Evolutionary conservation across 2,888 invertebrate species (phyloP).

Genomic region (Camponotus fellah): DNA sequence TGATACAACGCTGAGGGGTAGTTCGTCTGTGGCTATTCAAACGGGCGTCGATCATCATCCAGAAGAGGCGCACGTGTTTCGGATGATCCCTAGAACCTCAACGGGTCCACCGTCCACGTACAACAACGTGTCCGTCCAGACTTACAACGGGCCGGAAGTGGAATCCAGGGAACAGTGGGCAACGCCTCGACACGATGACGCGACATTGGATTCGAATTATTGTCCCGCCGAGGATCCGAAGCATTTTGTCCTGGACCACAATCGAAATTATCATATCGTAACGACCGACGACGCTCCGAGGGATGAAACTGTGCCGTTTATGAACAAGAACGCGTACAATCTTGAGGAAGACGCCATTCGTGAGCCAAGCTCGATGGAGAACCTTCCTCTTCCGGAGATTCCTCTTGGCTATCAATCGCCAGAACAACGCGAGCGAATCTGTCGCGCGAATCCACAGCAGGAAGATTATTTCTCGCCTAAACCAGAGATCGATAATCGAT

Average conservation of each 20-base stretch:
- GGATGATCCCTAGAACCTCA: slow-evolving; percentile 60
- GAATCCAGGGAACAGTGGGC: slow-evolving; percentile 55
- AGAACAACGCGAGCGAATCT: not conserved
- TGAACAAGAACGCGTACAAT: not conserved
- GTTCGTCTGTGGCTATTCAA: slow-evolving; percentile 69
- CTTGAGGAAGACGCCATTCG: not conserved
- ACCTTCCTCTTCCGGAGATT: not conserved
- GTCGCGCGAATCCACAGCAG: slow-evolving; percentile 4
- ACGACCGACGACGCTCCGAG: slow-evolving; percentile 4
- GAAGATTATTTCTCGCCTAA: slow-evolving; percentile 9
- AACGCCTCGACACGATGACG: slow-evolving; percentile 7
- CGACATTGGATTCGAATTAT: not conserved
- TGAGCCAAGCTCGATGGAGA: not conserved
- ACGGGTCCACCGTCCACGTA: slow-evolving; percentile 42
- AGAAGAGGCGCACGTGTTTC: slow-evolving; percentile 63
- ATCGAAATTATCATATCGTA: slow-evolving; percentile 59
- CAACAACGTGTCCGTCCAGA: slow-evolving; percentile 76
- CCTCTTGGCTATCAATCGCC: not conserved
- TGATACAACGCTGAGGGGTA: slow-evolving; percentile 63
- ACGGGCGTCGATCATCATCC: slow-evolving; percentile 63
- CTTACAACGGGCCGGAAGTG: slow-evolving; percentile 31
- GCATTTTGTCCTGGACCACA: slow-evolving; percentile 60
- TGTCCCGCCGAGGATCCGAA: slow-evolving; percentile 27
- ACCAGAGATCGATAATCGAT: not conserved
- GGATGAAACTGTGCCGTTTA: not conserved